Evolutionary conservation across 2,113 vertebrate genomes (phyloP), one percentile per base, ranked within the genome.

Genomic region (Typhlomys cinereus): DNA sequence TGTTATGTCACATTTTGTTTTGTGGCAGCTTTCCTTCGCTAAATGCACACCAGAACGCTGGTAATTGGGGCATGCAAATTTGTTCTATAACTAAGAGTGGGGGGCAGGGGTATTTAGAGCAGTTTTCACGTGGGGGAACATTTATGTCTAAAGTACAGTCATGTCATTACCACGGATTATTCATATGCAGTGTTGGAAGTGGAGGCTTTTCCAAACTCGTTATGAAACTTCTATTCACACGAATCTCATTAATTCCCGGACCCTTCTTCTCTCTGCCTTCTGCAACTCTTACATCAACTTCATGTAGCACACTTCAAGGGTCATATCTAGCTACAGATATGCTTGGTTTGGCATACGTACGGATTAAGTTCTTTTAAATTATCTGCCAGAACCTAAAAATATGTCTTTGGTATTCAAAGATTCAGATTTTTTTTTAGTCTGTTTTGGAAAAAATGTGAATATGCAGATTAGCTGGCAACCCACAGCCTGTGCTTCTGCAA

Each of bases 31-130:
- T 84, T 95, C 80, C 94, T 74, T 46, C 96, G 80, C 90, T 95
- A 94, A 96, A 89, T 75, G 85, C 59, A 50, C 81, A 64, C 59
- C 31, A 88, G 94, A 74, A 84, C 64, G 27, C 76, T 94, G 71
- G 92, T 93, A 95, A 96, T 75, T 13, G 57, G 94, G 96, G 64
- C 95, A 96, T 95, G 96, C 88, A 94, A 95, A 94, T 96, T 96
- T 89, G 81, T 97, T 96, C 95, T 95, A 85, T 80, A 95, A 0
- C 93, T 91, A 73, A 74, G 39, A 96, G 76, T 41, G 70, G 92
- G 83, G n/a, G n/a, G n/a, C n/a, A 95, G 85, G 94, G 96, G 96
- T 62, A 90, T 90, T 88, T 57, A 62, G 90, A 91, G 94, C 70
- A 96, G 93, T 88, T 96, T 92, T 94, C 95, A 41, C 95, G 88